Conservation (phyloP, 2,113 vertebrate genomes). For the Phoxinus phoxinus region DNA sequence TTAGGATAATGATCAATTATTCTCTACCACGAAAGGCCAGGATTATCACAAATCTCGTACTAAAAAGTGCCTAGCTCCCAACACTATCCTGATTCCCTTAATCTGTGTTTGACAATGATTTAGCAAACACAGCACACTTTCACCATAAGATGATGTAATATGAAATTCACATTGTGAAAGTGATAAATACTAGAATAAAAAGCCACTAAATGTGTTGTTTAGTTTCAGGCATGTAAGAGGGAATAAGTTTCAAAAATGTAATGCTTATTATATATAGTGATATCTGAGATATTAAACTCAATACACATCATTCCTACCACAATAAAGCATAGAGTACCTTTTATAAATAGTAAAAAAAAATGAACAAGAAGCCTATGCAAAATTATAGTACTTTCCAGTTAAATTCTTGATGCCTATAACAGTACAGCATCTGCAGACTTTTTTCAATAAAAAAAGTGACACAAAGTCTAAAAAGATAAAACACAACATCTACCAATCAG, state of each 20-base stretch:
- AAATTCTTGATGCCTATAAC: neutral
- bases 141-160: slow-evolving; percentile 4
- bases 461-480: neutral
- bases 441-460: no score
- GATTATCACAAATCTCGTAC: slow-evolving; percentile 6
- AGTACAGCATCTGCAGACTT: neutral
- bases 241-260: neutral
- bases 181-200: neutral
- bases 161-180: neutral
- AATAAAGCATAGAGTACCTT: neutral
- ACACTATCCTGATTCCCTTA: neutral
- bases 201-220: neutral
- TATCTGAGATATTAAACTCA: neutral
- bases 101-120: neutral
- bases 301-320: neutral
- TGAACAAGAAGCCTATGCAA: neutral
- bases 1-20: slow-evolving; percentile 17
- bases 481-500: neutral
- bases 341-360: neutral
- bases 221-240: neutral
- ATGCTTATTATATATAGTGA: neutral
- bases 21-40: neutral
- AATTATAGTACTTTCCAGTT: neutral
- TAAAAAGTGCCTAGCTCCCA: neutral
- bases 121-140: neutral